Evolutionary conservation across 2,797 vertebrate species (phyloP).

Genomic region (Amblyraja radiata): DNA sequence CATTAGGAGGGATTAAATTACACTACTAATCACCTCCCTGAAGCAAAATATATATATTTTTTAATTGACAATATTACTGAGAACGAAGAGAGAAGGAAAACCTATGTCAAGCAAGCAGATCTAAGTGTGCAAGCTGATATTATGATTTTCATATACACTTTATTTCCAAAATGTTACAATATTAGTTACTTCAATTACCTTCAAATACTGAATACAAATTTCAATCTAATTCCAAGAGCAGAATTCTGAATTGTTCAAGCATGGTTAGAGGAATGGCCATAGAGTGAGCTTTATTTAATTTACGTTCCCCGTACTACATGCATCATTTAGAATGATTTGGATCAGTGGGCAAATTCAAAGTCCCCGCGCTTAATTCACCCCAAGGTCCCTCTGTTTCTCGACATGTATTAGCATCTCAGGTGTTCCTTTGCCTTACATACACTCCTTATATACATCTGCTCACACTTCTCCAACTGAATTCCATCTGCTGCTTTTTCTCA

Average conservation of each 20-base stretch:
- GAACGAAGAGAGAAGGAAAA: neutral
- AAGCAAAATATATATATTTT: neutral
- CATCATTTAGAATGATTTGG: neutral
- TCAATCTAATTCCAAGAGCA: neutral
- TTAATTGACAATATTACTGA: too few species aligned
- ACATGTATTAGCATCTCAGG: too few species aligned
- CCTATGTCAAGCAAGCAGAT: neutral
- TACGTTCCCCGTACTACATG: neutral
- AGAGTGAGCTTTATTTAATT: neutral
- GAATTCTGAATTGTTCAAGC: neutral
- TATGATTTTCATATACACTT: neutral
- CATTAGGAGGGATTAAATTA: neutral
- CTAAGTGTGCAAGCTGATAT: neutral
- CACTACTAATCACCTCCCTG: neutral
- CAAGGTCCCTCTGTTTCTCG: too few species aligned
- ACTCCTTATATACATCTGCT: too few species aligned
- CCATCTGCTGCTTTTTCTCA: too few species aligned
- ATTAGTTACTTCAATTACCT: neutral
- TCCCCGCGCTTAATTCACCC: neutral
- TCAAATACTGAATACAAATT: neutral
- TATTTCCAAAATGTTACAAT: neutral
- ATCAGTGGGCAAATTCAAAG: neutral
- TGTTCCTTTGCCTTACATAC: too few species aligned
- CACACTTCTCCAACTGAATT: too few species aligned
- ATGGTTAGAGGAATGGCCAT: neutral